phyloP scores from a whole-genome alignment of 1,140 invertebrate genomes.

The Drosophila parvula region DNA sequence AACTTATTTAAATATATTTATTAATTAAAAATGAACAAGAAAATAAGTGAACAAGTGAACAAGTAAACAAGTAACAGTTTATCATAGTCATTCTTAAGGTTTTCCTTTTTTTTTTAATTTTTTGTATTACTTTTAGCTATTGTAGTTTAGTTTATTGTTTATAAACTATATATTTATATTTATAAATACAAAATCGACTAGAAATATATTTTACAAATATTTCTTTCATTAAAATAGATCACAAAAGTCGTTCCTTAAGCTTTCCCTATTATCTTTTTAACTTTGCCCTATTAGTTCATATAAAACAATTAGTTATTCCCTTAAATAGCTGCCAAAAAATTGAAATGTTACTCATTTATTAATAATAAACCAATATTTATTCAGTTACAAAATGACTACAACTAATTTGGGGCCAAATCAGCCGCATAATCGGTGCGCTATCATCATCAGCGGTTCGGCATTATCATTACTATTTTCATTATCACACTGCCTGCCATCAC shows the following conservation, averaged over 20 bases:
- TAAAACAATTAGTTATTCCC: background rate
- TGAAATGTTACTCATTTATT: background rate
- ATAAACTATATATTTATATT: too few relatives aligned
- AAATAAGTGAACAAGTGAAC: too few relatives aligned
- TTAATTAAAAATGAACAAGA: too few relatives aligned
- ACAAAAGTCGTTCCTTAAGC: background rate
- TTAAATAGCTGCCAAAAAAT: background rate
- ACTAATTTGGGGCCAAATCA: conserved; percentile 10
- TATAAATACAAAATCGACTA: too few relatives aligned
- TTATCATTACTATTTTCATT: conserved; percentile 17
- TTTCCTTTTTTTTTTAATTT: background rate
- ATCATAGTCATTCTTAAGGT: background rate
- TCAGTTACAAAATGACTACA: background rate
- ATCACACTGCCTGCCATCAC: background rate
- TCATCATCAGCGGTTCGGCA: conserved; percentile 13
- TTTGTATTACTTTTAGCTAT: too few relatives aligned
- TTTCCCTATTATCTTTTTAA: background rate
- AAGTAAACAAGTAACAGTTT: too few relatives aligned
- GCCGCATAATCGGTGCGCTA: conserved; percentile 23
- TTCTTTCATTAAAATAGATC: too few relatives aligned
- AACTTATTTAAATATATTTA: background rate
- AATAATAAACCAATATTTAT: background rate
- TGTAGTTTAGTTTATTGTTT: too few relatives aligned
- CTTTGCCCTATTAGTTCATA: background rate
- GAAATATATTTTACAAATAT: too few relatives aligned